phyloP scores from a whole-genome alignment of 2,113 vertebrate genomes.

The Chaetorhynchus papuensis region DNA sequence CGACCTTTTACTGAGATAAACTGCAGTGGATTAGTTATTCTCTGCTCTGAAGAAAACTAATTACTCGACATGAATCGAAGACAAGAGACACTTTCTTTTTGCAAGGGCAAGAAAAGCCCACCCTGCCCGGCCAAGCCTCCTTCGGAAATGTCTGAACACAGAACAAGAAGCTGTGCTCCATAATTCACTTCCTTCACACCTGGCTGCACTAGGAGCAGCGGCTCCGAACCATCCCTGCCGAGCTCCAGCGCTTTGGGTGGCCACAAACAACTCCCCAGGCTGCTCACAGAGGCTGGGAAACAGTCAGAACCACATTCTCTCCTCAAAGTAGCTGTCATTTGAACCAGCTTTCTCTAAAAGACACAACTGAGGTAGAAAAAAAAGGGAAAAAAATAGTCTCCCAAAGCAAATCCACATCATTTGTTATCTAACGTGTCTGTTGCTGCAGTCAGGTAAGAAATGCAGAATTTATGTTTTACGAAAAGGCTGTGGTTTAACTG shows the following conservation, averaged over 20 bases:
- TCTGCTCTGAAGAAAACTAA: not conserved
- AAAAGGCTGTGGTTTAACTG: not conserved
- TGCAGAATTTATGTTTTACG: not conserved
- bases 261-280: not conserved
- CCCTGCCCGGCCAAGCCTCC: not conserved
- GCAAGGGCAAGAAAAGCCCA: not conserved
- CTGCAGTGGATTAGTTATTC: not conserved
- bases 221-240: not conserved
- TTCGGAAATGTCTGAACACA: not conserved
- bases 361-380: not conserved
- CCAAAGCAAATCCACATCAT: not conserved
- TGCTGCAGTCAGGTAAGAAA: not conserved
- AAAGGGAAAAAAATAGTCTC: fast-evolving
- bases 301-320: not conserved
- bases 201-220: not conserved
- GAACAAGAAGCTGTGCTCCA: not conserved
- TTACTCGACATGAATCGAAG: not conserved
- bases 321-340: not conserved
- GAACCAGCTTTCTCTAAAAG: not conserved
- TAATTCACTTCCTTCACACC: not conserved
- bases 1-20: not conserved
- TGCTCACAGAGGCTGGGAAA: not conserved
- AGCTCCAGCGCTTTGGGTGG: not conserved
- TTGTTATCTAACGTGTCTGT: not conserved
- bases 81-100: not conserved